These are phyloP conservation scores for Flabesymbios commensalis DNA, from an alignment of 2,888 invertebrate genomes.

Conservation along the genomic window DNA sequence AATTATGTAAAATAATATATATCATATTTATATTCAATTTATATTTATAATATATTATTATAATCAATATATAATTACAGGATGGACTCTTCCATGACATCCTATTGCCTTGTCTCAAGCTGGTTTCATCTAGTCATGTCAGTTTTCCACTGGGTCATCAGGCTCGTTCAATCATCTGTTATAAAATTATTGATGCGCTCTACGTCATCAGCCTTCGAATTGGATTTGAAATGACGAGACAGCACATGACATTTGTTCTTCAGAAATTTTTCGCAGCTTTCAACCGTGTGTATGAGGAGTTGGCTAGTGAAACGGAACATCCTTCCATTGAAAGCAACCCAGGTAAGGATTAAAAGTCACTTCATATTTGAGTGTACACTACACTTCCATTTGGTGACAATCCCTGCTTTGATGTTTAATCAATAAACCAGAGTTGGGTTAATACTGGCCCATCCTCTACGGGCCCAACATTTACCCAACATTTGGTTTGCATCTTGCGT, in stretches of 20 bases:
- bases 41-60: too few species aligned
- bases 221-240: constrained; percentile 64
- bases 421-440: too few species aligned
- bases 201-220: constrained; percentile 69
- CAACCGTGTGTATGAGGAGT: constrained; percentile 37
- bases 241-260: constrained; percentile 53
- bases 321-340: neutral
- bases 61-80: too few species aligned
- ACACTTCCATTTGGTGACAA: too few species aligned
- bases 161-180: constrained; percentile 73
- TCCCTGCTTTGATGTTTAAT: too few species aligned
- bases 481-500: too few species aligned
- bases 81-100: constrained; percentile 73
- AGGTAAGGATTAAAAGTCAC: too few species aligned
- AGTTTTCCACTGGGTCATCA: constrained; percentile 78
- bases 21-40: too few species aligned
- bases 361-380: too few species aligned
- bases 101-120: constrained; percentile 78
- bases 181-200: constrained; percentile 80
- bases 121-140: constrained; percentile 78
- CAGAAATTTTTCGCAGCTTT: constrained; percentile 58
- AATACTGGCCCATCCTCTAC: too few species aligned
- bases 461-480: too few species aligned
- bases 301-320: neutral
- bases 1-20: too few species aligned